A percentile compares a stretch with the other conserved stretches of the same genome.
Conservation (phyloP, 2,797 vertebrate species). For the Spinibarbus caldwelli region DNA sequence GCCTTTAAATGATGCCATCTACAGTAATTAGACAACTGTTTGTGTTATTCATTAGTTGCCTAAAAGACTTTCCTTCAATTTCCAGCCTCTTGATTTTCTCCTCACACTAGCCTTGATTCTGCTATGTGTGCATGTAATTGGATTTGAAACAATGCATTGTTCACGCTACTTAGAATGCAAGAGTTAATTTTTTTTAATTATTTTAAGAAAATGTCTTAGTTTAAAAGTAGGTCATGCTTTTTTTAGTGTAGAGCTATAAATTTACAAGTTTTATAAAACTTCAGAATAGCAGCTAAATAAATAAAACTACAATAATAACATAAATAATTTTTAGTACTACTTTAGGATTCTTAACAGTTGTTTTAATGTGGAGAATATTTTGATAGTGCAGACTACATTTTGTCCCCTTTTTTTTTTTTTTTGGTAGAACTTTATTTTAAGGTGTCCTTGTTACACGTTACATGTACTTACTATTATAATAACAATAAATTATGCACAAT, state of each 20-base stretch:
- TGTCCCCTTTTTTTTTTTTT: neutral
- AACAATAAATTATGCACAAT: too few relatives aligned
- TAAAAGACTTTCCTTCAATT: neutral
- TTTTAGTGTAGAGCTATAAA: neutral
- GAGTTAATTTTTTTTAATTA: neutral
- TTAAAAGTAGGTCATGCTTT: neutral
- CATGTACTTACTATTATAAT: too few relatives aligned
- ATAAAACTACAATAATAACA: neutral
- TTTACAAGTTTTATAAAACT: neutral
- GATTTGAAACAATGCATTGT: neutral
- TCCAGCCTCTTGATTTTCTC: neutral
- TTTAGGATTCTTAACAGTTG: neutral
- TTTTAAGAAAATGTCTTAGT: neutral
- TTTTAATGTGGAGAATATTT: neutral
- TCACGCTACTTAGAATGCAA: neutral
- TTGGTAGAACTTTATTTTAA: too few relatives aligned
- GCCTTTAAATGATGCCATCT: conserved; percentile 14
- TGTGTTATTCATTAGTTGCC: conserved; percentile 1
- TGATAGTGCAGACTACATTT: neutral
- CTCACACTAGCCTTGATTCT: neutral
- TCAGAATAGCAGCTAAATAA: neutral
- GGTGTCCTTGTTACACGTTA: too few relatives aligned
- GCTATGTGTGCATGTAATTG: neutral
- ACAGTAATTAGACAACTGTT: conserved; percentile 16
- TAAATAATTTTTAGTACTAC: neutral